Evolutionary conservation across 2,113 vertebrate species (phyloP).

Genomic region (Anhinga anhinga): DNA sequence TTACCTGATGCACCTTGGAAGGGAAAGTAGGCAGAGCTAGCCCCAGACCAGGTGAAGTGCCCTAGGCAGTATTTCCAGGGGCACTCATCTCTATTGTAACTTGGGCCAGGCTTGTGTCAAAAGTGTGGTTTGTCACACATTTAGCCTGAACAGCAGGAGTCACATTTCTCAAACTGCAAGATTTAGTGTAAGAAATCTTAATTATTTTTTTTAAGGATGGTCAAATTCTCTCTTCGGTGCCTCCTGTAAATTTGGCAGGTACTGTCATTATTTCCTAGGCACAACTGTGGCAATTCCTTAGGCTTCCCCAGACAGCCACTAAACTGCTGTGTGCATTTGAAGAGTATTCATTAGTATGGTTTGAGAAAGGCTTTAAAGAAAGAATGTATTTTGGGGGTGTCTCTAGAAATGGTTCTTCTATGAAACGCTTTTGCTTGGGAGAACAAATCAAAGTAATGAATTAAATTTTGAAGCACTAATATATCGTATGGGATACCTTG

Average conservation of each 20-base stretch:
- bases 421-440: background rate
- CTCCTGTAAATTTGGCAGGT: background rate
- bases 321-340: background rate
- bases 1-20: background rate
- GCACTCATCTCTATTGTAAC: background rate
- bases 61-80: background rate
- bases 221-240: background rate
- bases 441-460: background rate
- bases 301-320: background rate
- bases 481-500: background rate
- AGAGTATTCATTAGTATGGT: background rate
- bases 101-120: background rate
- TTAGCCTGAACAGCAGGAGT: background rate
- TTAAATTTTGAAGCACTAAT: background rate
- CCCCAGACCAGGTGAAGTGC: background rate
- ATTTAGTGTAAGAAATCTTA: background rate
- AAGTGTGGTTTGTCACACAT: background rate
- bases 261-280: background rate
- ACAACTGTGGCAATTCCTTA: background rate
- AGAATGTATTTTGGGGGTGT: accelerated
- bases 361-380: background rate
- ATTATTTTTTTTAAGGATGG: background rate
- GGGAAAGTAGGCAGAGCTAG: background rate
- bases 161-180: background rate
- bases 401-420: background rate